Conservation (phyloP, 2,113 vertebrate genomes). For the Aleadryas rufinucha region DNA sequence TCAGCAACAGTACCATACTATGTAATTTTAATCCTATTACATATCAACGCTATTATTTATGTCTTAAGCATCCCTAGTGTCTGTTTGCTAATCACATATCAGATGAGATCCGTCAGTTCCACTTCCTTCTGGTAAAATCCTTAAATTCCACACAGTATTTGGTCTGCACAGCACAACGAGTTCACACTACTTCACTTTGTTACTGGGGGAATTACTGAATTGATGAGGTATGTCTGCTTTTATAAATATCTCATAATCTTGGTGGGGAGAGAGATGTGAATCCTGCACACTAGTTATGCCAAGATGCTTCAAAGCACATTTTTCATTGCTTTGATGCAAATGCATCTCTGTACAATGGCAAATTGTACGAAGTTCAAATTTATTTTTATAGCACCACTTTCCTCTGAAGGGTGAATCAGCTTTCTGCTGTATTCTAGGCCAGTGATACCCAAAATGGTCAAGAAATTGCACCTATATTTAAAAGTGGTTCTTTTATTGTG, state of each 20-base stretch:
- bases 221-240: slow-evolving; percentile 12
- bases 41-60: neutral
- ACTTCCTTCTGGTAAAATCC: slow-evolving; percentile 19
- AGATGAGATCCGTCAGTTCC: neutral
- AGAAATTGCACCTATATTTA: neutral
- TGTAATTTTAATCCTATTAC: neutral
- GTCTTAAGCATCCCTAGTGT: neutral
- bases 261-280: neutral
- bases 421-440: neutral
- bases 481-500: neutral
- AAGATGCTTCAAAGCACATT: neutral
- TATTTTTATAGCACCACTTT: neutral
- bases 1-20: neutral
- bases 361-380: neutral
- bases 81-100: neutral
- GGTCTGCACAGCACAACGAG: neutral
- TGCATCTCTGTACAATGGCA: neutral
- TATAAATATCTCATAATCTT: neutral
- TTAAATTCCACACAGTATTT: slow-evolving; percentile 10
- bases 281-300: neutral
- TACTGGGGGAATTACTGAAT: neutral
- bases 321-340: neutral
- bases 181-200: slow-evolving; percentile 6
- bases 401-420: neutral
- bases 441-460: neutral